These are phyloP conservation scores for Ormyrus rosae DNA, from an alignment of 2,888 invertebrate species.

Conservation along the genomic window DNA sequence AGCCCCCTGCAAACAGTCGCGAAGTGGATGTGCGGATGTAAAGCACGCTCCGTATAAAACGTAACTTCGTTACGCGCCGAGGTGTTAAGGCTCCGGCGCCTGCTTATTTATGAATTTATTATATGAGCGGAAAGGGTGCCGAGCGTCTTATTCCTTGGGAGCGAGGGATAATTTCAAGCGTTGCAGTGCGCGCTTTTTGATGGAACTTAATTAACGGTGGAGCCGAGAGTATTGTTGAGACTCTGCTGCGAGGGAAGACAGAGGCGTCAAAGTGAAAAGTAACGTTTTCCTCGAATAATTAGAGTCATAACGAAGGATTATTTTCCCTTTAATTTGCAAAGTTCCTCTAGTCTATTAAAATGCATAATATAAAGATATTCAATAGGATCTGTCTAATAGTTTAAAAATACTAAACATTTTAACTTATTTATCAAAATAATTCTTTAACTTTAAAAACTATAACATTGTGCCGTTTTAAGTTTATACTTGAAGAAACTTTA, in stretches of 20 bases:
- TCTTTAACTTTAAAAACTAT: too few relatives aligned
- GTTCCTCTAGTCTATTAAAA: too few relatives aligned
- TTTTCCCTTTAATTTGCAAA: too few relatives aligned
- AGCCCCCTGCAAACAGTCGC: background rate
- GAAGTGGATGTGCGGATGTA: slow-evolving; percentile 32
- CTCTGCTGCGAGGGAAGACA: background rate
- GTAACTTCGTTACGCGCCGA: slow-evolving; percentile 63
- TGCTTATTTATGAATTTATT: slow-evolving; percentile 62
- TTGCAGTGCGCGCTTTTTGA: slow-evolving; percentile 46
- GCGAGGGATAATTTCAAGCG: slow-evolving; percentile 43
- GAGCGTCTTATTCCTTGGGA: slow-evolving; percentile 10
- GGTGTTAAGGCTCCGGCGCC: slow-evolving; percentile 58
- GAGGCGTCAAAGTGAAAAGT: slow-evolving; percentile 23
- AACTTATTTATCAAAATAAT: too few relatives aligned
- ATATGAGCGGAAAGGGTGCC: slow-evolving; percentile 2
- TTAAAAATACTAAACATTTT: too few relatives aligned
- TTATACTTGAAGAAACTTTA: too few relatives aligned
- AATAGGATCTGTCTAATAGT: too few relatives aligned
- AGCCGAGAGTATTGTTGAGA: background rate
- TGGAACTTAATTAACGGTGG: slow-evolving; percentile 51
- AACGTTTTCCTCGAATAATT: slow-evolving; percentile 39
- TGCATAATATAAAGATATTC: too few relatives aligned
- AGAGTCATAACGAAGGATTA: background rate
- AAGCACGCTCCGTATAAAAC: slow-evolving; percentile 63
- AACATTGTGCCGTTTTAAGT: too few relatives aligned